Percentiles rank a stretch among this genome's conserved stretches.
phyloP scores from a whole-genome alignment of 2,888 invertebrate species.

The Metallyticus violacea region DNA sequence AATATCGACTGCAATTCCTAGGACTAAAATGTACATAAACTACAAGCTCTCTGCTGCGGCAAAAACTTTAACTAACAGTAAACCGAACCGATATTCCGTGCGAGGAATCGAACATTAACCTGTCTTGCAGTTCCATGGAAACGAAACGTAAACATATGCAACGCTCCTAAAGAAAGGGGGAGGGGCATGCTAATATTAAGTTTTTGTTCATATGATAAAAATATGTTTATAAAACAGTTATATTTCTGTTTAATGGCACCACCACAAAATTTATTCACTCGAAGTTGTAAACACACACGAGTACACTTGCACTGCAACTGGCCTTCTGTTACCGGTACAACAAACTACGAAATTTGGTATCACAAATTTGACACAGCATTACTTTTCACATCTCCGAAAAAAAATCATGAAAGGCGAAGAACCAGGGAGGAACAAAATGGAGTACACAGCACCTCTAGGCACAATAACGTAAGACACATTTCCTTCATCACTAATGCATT shows the following conservation, averaged over 20 bases:
- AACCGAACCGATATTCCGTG: neutral
- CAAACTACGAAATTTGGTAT: neutral
- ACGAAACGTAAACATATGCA: neutral
- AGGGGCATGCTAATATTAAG: neutral
- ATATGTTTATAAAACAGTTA: too few species aligned
- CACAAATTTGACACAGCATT: neutral
- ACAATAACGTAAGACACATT: neutral
- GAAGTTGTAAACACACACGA: neutral
- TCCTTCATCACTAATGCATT: neutral
- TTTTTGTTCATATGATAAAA: neutral
- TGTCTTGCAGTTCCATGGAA: neutral
- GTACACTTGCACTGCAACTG: neutral
- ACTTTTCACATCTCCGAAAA: neutral
- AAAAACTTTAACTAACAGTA: neutral
- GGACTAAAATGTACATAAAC: neutral
- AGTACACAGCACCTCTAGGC: neutral
- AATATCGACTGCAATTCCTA: neutral
- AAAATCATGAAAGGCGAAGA: neutral
- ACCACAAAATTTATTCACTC: too few species aligned
- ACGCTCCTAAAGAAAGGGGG: neutral
- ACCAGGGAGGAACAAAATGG: conserved; percentile 6
- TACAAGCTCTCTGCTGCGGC: neutral
- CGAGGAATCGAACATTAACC: neutral
- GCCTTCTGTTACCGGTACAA: neutral
- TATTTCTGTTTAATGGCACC: too few species aligned